A percentile compares a stretch with the other conserved stretches of the same genome.
Evolutionary conservation across 2,797 vertebrate species (phyloP).

Genomic region (Anabas testudineus): DNA sequence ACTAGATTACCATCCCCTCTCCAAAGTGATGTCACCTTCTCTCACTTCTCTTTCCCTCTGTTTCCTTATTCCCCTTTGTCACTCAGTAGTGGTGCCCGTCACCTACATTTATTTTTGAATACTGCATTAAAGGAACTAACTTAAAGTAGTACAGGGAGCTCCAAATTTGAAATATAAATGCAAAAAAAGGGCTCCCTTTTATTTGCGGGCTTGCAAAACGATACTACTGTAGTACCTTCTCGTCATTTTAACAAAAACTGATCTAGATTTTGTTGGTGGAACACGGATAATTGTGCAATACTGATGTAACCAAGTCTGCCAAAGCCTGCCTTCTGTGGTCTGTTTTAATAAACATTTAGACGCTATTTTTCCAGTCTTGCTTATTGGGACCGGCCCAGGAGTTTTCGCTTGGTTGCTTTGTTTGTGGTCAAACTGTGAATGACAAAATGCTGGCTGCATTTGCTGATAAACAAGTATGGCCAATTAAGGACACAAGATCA

Average conservation of each 20-base stretch:
- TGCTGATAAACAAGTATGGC: slow-evolving; percentile 18
- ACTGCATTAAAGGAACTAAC: neutral
- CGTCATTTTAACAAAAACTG: neutral
- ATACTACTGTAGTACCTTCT: neutral
- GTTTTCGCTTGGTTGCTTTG: slow-evolving; percentile 43
- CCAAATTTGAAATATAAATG: neutral
- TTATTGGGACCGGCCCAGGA: slow-evolving; percentile 6
- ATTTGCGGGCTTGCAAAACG: neutral
- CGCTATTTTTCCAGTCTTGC: slow-evolving; percentile 27
- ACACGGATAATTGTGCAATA: slow-evolving; percentile 11
- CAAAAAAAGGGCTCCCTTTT: neutral
- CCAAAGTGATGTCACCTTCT: neutral
- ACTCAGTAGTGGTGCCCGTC: neutral
- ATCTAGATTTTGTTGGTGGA: slow-evolving; percentile 10
- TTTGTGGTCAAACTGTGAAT: slow-evolving; percentile 13
- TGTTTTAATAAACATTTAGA: slow-evolving; percentile 2
- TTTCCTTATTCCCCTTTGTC: neutral
- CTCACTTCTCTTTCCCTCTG: neutral
- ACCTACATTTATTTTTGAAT: slow-evolving; percentile 5
- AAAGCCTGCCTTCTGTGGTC: slow-evolving; percentile 9
- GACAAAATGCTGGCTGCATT: slow-evolving; percentile 19
- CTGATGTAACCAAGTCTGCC: slow-evolving; percentile 7
- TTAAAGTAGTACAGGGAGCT: slow-evolving; percentile 7
- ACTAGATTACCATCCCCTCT: neutral
- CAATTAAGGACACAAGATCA: slow-evolving; percentile 13